Percentiles rank a stretch among this genome's conserved stretches.
Evolutionary conservation across 2,797 vertebrate genomes (phyloP).

Genomic region (Alauda arvensis): DNA sequence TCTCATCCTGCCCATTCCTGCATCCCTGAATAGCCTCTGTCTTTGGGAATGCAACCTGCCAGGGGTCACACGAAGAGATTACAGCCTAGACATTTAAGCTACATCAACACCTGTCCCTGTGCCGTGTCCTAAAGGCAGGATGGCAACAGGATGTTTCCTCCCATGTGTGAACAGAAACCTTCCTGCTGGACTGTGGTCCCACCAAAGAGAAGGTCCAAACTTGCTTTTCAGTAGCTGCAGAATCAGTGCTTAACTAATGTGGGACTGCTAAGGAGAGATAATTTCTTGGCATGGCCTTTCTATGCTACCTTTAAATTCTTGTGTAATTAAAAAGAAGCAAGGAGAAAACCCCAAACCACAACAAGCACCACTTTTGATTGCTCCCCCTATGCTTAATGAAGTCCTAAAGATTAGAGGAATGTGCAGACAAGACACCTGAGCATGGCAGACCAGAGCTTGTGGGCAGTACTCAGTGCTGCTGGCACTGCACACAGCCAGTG

Average conservation of each 20-base stretch:
- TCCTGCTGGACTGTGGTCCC: not conserved
- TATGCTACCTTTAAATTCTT: not conserved
- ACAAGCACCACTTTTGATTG: slow-evolving; percentile 14
- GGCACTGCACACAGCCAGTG: not conserved
- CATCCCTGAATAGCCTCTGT: not conserved
- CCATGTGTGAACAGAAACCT: not conserved
- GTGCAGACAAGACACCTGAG: slow-evolving; percentile 17
- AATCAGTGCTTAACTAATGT: not conserved
- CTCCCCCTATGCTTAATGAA: not conserved
- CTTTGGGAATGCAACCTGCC: not conserved
- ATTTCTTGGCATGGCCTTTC: not conserved
- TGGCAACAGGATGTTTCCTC: not conserved
- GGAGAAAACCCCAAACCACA: slow-evolving; percentile 2
- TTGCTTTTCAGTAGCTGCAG: not conserved
- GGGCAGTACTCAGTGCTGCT: not conserved
- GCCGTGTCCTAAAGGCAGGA: not conserved
- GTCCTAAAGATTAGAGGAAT: not conserved
- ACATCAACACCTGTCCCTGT: not conserved
- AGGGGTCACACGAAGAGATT: not conserved
- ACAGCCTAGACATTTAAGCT: not conserved
- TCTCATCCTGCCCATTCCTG: not conserved
- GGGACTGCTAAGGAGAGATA: not conserved
- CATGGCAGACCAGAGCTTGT: not conserved
- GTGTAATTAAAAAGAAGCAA: slow-evolving; percentile 40
- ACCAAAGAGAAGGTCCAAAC: not conserved